These are phyloP conservation scores for Todus mexicanus DNA, from an alignment of 2,797 vertebrate species.

Conservation along the genomic window DNA sequence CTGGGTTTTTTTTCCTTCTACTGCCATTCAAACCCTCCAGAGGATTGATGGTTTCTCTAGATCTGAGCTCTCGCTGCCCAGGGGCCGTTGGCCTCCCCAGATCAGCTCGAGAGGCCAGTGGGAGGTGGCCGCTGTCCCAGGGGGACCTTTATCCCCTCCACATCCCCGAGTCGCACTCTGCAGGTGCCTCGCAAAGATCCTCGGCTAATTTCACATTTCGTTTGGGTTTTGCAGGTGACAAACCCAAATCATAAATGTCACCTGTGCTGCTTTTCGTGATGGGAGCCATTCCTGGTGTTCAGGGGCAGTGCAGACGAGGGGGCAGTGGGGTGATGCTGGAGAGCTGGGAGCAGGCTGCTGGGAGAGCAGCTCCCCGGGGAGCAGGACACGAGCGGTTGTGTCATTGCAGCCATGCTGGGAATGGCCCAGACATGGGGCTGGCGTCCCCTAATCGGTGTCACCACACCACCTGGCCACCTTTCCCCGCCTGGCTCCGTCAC, in stretches of 20 bases:
- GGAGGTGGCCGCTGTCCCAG: neutral
- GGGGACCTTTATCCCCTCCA: neutral
- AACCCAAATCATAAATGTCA: neutral
- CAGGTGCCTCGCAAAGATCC: accelerated
- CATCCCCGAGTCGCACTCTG: neutral
- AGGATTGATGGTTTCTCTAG: neutral
- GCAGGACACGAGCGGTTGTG: accelerated
- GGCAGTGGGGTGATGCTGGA: too few species aligned
- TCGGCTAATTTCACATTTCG: accelerated
- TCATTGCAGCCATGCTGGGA: accelerated
- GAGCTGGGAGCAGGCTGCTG: neutral
- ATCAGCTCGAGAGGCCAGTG: neutral
- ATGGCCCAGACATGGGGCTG: too few species aligned
- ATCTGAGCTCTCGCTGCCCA: neutral
- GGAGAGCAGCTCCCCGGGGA: neutral
- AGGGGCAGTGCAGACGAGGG: accelerated
- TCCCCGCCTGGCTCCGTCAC: neutral
- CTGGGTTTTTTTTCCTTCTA: neutral
- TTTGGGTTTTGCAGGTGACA: neutral
- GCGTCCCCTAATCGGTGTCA: too few species aligned
- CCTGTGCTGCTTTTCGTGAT: too few species aligned
- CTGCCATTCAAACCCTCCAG: neutral
- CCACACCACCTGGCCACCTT: too few species aligned
- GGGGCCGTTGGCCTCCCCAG: neutral
- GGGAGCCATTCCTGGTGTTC: neutral